A percentile compares a stretch with the other conserved stretches of the same genome.
Evolutionary conservation across 2,888 invertebrate genomes (phyloP).

Genomic region (Mesorhabditis belari): DNA sequence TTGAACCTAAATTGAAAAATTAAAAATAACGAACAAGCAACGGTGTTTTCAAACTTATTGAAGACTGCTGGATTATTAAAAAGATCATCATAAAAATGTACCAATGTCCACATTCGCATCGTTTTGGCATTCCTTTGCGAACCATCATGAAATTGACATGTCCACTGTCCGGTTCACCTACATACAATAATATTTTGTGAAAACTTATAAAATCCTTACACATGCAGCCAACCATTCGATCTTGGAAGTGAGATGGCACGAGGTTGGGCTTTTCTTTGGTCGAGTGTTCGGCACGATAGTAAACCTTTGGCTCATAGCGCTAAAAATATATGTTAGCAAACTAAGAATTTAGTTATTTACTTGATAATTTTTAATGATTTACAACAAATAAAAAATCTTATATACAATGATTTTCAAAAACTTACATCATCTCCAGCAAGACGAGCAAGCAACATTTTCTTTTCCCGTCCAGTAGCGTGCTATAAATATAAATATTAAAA

Average conservation of each 20-base stretch:
- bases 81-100: not conserved
- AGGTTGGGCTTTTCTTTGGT: conserved; percentile 78
- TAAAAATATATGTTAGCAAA: conserved; percentile 27
- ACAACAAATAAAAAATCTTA: not conserved
- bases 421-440: conserved; percentile 75
- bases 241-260: conserved; percentile 81
- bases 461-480: conserved; percentile 85
- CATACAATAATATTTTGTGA: not conserved
- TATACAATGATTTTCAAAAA: conserved; percentile 8
- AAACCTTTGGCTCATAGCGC: conserved; percentile 53
- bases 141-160: conserved; percentile 90
- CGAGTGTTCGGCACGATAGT: conserved; percentile 59
- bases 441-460: conserved; percentile 77
- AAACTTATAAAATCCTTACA: too few species aligned
- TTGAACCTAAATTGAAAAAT: conserved; percentile 61
- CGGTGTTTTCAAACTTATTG: conserved; percentile 76
- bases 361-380: too few species aligned
- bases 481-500: too few species aligned
- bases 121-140: conserved; percentile 75
- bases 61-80: too few species aligned
- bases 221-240: conserved; percentile 85
- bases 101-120: conserved; percentile 77
- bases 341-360: too few species aligned
- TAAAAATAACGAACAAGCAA: conserved; percentile 1
- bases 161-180: conserved; percentile 78